phyloP scores from a whole-genome alignment of 2,113 vertebrate species.

The Peromyscus polionotus region DNA sequence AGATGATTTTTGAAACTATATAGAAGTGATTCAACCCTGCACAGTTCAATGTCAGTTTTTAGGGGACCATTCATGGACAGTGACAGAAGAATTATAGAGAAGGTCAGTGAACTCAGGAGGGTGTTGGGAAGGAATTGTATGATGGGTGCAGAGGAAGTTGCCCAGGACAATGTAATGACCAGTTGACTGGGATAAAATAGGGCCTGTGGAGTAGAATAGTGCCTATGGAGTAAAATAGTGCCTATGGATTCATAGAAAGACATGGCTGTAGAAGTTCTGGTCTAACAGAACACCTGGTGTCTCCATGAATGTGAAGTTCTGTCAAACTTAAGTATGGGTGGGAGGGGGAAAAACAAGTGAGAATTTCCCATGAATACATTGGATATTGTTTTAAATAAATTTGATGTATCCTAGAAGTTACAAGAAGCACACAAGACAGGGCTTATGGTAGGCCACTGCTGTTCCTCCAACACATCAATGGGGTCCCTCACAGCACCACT shows the following conservation, averaged over 20 bases:
- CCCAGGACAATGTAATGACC: not conserved
- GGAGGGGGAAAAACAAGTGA: not conserved
- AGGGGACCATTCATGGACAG: rapidly evolving
- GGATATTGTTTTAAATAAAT: not conserved
- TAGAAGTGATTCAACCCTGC: not conserved
- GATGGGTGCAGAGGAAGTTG: not conserved
- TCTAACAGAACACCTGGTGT: not conserved
- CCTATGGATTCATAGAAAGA: not conserved
- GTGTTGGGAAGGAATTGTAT: not conserved
- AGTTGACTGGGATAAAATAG: not conserved
- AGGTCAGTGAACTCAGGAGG: rapidly evolving
- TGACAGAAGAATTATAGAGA: not conserved
- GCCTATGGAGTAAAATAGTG: not conserved
- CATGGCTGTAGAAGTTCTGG: not conserved
- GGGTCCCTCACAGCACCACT: not conserved
- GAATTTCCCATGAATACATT: not conserved
- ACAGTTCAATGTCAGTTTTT: not conserved
- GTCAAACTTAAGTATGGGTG: not conserved
- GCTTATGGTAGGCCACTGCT: not conserved
- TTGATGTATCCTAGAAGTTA: not conserved
- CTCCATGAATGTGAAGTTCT: not conserved
- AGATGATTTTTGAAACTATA: not conserved
- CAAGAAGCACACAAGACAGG: not conserved
- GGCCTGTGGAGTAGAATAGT: not conserved
- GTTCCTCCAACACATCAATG: not conserved